Conservation (phyloP, 2,888 invertebrate genomes). For the Tetrapedia diversipes region DNA sequence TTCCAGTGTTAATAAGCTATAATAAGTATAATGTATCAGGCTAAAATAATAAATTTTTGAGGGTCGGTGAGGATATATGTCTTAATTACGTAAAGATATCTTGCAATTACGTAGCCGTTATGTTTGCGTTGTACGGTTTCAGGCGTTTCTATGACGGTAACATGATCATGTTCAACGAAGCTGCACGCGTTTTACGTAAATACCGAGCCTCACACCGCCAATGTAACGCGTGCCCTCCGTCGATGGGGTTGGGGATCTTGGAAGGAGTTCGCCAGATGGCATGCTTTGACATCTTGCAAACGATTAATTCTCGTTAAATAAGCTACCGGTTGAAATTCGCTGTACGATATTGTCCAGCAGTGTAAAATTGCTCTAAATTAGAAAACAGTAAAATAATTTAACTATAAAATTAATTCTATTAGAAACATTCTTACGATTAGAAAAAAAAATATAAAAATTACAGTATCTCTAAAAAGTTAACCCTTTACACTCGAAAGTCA, state of each 20-base stretch:
- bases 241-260: conserved; percentile 6
- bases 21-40: too few relatives aligned
- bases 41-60: too few relatives aligned
- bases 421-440: too few relatives aligned
- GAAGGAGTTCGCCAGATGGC: background rate
- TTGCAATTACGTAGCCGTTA: conserved; percentile 63
- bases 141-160: conserved; percentile 56
- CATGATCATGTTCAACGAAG: conserved; percentile 48
- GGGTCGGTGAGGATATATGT: too few relatives aligned
- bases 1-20: too few relatives aligned
- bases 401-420: background rate
- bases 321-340: background rate
- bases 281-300: background rate
- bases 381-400: background rate
- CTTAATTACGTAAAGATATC: conserved; percentile 51
- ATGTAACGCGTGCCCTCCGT: conserved; percentile 21
- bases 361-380: background rate
- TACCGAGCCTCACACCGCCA: conserved; percentile 27
- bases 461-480: too few relatives aligned
- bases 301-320: conserved; percentile 13
- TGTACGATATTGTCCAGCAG: background rate
- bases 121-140: conserved; percentile 61
- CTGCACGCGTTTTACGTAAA: conserved; percentile 47
- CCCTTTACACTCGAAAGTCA: too few relatives aligned
- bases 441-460: too few relatives aligned